Conservation (phyloP, 2,113 vertebrate genomes). For the Merops nubicus region DNA sequence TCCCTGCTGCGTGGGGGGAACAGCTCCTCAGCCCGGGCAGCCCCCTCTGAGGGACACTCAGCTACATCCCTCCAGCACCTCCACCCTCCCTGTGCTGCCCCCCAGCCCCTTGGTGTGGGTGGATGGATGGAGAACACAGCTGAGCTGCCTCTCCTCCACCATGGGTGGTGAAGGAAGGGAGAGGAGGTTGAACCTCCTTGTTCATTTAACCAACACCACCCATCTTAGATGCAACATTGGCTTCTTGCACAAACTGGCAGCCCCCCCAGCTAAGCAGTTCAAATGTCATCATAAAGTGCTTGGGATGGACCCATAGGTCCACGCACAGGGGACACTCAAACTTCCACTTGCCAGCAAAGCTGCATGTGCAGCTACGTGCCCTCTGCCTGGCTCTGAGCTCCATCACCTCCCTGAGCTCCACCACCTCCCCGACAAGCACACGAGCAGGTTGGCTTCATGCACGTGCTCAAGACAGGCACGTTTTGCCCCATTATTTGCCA, state of each 20-base stretch:
- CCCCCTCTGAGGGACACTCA: too few species aligned
- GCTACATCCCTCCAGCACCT: too few species aligned
- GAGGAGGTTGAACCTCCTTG: neutral
- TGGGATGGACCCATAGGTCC: neutral
- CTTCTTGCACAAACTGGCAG: neutral
- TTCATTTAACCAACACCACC: neutral
- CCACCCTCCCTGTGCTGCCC: neutral
- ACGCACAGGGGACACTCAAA: too few species aligned
- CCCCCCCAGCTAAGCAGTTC: rapidly evolving
- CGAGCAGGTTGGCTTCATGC: neutral
- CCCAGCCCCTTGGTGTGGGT: rapidly evolving
- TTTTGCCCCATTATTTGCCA: neutral
- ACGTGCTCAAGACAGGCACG: neutral
- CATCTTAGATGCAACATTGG: rapidly evolving
- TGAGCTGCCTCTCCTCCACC: neutral
- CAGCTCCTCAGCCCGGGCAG: neutral
- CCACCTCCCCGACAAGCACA: rapidly evolving
- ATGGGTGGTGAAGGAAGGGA: neutral
- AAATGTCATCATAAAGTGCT: neutral
- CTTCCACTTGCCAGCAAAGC: neutral
- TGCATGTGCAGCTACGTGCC: rapidly evolving
- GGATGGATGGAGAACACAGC: neutral
- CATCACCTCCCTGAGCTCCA: rapidly evolving
- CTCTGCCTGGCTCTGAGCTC: neutral
- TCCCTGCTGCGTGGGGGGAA: neutral